Percentiles rank a stretch among this genome's conserved stretches.
Evolutionary conservation across 1,140 invertebrate species (phyloP).

Genomic region (Drosophila arawakana): DNA sequence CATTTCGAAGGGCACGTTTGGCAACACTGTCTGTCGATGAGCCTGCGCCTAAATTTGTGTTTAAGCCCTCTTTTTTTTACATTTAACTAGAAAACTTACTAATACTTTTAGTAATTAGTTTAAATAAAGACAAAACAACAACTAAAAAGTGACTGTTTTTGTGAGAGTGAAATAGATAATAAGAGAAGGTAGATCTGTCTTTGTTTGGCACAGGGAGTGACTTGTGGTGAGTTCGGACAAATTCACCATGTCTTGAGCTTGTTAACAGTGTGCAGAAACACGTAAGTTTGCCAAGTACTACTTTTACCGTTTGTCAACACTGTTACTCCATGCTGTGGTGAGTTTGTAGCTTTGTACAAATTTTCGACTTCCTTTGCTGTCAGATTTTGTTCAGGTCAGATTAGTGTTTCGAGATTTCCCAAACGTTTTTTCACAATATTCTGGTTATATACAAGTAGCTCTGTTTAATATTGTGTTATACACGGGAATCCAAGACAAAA

Average conservation of each 20-base stretch:
- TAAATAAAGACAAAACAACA: constrained; percentile 62
- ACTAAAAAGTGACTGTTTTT: constrained; percentile 11
- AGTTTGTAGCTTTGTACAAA: constrained; percentile 2
- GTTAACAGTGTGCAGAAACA: no score
- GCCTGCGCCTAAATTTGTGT: constrained; percentile 50
- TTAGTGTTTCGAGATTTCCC: constrained; percentile 4
- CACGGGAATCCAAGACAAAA: constrained; percentile 1
- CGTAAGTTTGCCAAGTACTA: no score
- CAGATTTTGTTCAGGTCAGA: constrained; percentile 29
- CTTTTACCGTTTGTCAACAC: constrained; percentile 14
- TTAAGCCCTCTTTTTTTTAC: constrained; percentile 55
- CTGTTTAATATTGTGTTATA: constrained; percentile 24
- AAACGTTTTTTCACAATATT: constrained; percentile 17
- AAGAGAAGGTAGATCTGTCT: no score
- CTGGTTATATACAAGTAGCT: constrained; percentile 15
- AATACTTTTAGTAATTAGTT: constrained; percentile 76
- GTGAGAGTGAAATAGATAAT: no score
- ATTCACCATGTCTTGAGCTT: no score
- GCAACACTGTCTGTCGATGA: constrained; percentile 37
- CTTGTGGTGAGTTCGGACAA: no score
- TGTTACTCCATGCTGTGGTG: neutral
- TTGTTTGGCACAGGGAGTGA: no score
- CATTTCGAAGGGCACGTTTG: constrained; percentile 50
- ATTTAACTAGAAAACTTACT: constrained; percentile 77
- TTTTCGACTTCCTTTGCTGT: constrained; percentile 35